Conservation (phyloP, 1,140 invertebrate species). For the Ylistrum balloti region DNA sequence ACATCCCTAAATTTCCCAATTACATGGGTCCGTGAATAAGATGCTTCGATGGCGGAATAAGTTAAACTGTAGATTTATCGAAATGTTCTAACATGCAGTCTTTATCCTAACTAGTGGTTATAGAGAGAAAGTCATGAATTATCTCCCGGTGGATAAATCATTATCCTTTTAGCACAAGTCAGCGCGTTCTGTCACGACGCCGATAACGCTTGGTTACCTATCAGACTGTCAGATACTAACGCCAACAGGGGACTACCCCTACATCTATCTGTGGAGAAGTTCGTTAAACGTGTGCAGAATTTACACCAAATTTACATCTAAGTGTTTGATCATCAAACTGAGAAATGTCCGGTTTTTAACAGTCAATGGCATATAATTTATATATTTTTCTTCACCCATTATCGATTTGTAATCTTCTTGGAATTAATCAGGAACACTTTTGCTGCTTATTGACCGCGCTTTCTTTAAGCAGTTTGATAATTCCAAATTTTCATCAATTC, state of each 20-base stretch:
- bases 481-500: too few species aligned
- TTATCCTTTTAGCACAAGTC: conserved; percentile 10
- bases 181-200: neutral
- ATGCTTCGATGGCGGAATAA: neutral
- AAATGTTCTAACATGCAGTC: neutral
- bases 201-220: neutral
- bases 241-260: neutral
- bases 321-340: neutral
- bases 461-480: too few species aligned
- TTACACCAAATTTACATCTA: neutral
- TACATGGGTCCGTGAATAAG: neutral
- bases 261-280: neutral
- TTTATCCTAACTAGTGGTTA: neutral
- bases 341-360: neutral
- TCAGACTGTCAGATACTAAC: neutral
- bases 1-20: conserved; percentile 25
- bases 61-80: neutral
- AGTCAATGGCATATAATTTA: neutral
- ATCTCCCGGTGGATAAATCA: neutral
- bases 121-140: neutral
- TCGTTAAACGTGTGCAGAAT: neutral
- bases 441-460: too few species aligned
- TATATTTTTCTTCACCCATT: neutral
- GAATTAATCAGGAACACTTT: too few species aligned
- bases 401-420: too few species aligned